Conservation (phyloP, 2,797 vertebrate species). For the Pseudochromis fuscus region DNA sequence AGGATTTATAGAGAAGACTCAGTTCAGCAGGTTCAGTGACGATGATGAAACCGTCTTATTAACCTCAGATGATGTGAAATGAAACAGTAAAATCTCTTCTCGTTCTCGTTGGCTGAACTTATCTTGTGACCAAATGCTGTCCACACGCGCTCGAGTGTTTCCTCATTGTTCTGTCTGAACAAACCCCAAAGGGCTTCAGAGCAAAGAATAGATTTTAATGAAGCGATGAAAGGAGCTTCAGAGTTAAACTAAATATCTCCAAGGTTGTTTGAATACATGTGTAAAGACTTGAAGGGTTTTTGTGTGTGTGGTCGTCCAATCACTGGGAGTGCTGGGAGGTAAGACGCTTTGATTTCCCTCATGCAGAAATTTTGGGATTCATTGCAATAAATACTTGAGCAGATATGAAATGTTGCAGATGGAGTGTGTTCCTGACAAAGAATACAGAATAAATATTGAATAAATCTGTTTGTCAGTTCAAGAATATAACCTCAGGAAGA, state of each 20-base stretch:
- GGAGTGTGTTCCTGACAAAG: not conserved
- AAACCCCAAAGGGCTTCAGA: conserved; percentile 1
- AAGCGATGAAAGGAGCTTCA: conserved; percentile 15
- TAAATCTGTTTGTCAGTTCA: too few relatives aligned
- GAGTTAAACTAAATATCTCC: not conserved
- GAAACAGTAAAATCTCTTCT: not conserved
- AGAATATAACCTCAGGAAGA: too few relatives aligned
- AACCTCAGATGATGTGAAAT: not conserved
- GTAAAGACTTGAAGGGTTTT: not conserved
- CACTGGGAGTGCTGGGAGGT: not conserved
- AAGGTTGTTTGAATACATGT: not conserved
- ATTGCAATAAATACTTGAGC: not conserved
- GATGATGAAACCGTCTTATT: too few relatives aligned
- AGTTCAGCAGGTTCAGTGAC: too few relatives aligned
- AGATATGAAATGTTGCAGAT: too few relatives aligned
- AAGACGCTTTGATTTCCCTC: not conserved
- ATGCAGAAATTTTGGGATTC: not conserved
- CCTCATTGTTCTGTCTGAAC: conserved; percentile 39
- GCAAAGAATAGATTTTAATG: conserved; percentile 4
- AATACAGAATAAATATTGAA: not conserved
- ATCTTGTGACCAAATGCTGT: conserved; percentile 60
- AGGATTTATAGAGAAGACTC: too few relatives aligned
- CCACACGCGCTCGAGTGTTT: conserved; percentile 46
- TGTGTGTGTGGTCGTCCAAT: not conserved
- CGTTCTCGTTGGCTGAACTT: conserved; percentile 15